Evolutionary conservation across 2,888 invertebrate genomes (phyloP).

Genomic region (Galerucella nymphaeae): DNA sequence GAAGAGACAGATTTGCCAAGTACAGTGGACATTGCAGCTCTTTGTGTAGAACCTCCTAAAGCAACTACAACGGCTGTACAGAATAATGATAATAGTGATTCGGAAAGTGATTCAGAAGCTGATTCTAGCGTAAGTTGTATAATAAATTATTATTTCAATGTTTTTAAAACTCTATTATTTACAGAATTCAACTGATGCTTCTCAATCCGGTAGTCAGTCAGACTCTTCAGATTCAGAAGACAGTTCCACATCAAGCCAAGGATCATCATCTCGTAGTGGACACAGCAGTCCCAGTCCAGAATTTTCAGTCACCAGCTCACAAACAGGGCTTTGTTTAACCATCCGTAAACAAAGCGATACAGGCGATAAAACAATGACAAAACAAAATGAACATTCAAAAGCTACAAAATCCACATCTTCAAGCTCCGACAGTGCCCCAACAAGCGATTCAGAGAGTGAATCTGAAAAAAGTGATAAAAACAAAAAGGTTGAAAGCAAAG

Average conservation of each 20-base stretch:
- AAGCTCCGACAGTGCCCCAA: conserved; percentile 63
- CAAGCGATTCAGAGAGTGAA: conserved; percentile 64
- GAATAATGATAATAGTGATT: conserved; percentile 52
- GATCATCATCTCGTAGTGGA: conserved; percentile 59
- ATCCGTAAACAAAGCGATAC: conserved; percentile 68
- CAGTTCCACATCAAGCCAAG: conserved; percentile 62
- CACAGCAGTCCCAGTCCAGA: conserved; percentile 62
- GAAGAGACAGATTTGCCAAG: conserved; percentile 73
- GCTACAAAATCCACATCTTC: conserved; percentile 64
- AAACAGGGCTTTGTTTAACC: conserved; percentile 72
- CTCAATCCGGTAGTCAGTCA: conserved; percentile 63
- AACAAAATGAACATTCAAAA: conserved; percentile 57
- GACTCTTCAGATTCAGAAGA: conserved; percentile 63
- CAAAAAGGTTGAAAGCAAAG: conserved; percentile 16
- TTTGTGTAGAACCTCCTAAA: conserved; percentile 66
- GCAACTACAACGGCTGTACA: conserved; percentile 54
- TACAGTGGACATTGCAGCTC: conserved; percentile 75
- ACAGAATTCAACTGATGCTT: conserved; percentile 66
- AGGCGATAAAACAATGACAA: conserved; percentile 58
- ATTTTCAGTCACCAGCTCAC: conserved; percentile 72
- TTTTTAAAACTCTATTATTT: conserved; percentile 28
- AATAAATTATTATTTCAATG: background rate
- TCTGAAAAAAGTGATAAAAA: conserved; percentile 42
- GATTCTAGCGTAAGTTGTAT: conserved; percentile 66
- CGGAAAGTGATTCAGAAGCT: conserved; percentile 67